Base-by-base conservation (phyloP, 2,113 vertebrate genomes). In the Passer domesticus region DNA sequence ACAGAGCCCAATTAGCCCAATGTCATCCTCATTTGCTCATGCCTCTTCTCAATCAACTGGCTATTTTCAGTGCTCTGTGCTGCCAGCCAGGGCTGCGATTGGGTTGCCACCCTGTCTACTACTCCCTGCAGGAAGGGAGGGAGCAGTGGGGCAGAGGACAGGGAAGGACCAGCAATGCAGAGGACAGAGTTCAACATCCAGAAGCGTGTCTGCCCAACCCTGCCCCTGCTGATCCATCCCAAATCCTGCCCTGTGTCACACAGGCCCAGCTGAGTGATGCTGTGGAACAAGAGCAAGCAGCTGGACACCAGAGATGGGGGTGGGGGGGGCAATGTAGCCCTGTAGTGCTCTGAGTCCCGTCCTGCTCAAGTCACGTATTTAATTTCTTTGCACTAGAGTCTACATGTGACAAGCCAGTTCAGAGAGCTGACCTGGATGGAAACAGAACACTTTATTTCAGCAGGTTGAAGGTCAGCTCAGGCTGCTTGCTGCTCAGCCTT, bases 301-400 rank as follows among this genome's bases (percentile, higher is more conserved):
- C 49, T 91, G 73, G 64, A 70, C 23, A 64, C 52, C 24, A 47
- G 23, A 46, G 24, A 13, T 47, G 27, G 28, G 3, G 30, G 15
- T 12, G 5, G 7, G 7, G 7, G 13, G 1, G 4, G 35, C 39
- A 30, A 4, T 7, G 1, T 33, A 70, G 44, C 13, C 17, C 30
- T 33, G 8, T 49, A 43, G 43, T 7, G 5, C 10, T 78, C 24
- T 43, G 49, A 25, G 22, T 47, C 21, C n/a, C 14, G 12, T 79
- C 31, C 75, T 19, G 9, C 63, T 44, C 1, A 0, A 88, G 31
- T 33, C 12, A 23, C 0, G 0, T n/a, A 10, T 86, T 86, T 90
- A 1, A 41, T 85, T 85, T 66, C 13, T 74, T 72, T 58, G 27
- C 0, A 2, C 10, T 85, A 46, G 25, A 50, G 3, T 43, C 81